Evolutionary conservation across 2,797 vertebrate species (phyloP).

Genomic region (Melanotaenia nigrans): DNA sequence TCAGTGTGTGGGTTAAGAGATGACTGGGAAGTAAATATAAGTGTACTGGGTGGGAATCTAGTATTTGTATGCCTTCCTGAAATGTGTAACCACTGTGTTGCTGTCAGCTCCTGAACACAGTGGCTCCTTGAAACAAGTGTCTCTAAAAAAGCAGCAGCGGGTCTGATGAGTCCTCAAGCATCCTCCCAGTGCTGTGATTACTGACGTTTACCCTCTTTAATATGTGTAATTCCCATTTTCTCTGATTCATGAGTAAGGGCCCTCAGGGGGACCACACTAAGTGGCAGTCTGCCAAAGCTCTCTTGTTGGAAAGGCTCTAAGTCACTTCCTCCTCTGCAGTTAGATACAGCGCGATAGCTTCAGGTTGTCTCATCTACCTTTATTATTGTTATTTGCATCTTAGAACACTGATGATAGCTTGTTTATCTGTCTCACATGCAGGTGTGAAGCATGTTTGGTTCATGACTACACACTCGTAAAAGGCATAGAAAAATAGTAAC

Average conservation of each 20-base stretch:
- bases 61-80: constrained; percentile 37
- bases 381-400: constrained; percentile 78
- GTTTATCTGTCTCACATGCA: constrained; percentile 60
- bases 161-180: constrained; percentile 80
- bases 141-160: constrained; percentile 74
- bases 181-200: constrained; percentile 84
- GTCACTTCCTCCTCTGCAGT: constrained; percentile 74
- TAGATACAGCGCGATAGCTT: constrained; percentile 71
- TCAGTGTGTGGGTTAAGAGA: constrained; percentile 10
- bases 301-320: constrained; percentile 76
- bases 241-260: constrained; percentile 84
- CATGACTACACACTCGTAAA: constrained; percentile 53
- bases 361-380: constrained; percentile 74
- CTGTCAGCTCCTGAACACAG: constrained; percentile 67
- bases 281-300: constrained; percentile 85
- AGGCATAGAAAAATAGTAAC: constrained; percentile 44
- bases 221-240: constrained; percentile 88
- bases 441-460: constrained; percentile 54
- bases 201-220: constrained; percentile 87
- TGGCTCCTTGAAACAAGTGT: constrained; percentile 76
- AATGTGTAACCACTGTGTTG: constrained; percentile 48
- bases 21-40: constrained; percentile 57
- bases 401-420: constrained; percentile 65
- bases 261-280: constrained; percentile 78
- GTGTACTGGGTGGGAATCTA: constrained; percentile 43